Base-by-base conservation (phyloP, 2,113 vertebrate species). In the Plestiodon gilberti region DNA sequence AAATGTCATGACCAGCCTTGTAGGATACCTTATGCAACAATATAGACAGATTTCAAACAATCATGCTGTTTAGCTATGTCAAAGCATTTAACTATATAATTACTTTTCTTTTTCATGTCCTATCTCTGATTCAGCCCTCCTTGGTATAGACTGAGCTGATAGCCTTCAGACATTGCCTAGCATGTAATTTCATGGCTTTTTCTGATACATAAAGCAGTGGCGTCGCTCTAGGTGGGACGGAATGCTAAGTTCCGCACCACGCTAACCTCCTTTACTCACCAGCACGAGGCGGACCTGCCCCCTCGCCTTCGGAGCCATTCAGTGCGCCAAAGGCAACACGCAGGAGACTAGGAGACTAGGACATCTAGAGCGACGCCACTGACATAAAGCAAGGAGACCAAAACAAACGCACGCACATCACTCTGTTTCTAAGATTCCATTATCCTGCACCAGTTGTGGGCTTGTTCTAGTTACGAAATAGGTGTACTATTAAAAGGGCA, bases 341-440 rank as follows among this genome's bases (percentile, higher is more conserved):
- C n/a, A n/a, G n/a, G n/a, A n/a, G n/a, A n/a, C n/a, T n/a, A n/a
- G n/a, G n/a, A n/a, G n/a, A n/a, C n/a, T n/a, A n/a, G n/a, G n/a
- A n/a, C n/a, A n/a, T n/a, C n/a, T n/a, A n/a, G n/a, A n/a, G n/a
- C n/a, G n/a, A n/a, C n/a, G n/a, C n/a, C n/a, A n/a, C n/a, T n/a
- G n/a, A n/a, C n/a, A n/a, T n/a, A n/a, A n/a, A n/a, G n/a, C n/a
- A n/a, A 38, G 85, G 2, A 86, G 30, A 87, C 64, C 48, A 89
- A 38, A 87, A 81, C n/a, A n/a, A n/a, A n/a, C n/a, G n/a, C n/a
- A n/a, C 13, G 25, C 8, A 70, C 87, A 87, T 90, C 55, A 89
- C 6, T 22, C 33, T 67, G 57, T 84, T 78, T 73, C 38, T 40
- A 83, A 89, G 59, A 70, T 35, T 81, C 59, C 43, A 70, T 71